Conservation (phyloP, 2,888 invertebrate species). For the Sinodicranocentrus sp. region DNA sequence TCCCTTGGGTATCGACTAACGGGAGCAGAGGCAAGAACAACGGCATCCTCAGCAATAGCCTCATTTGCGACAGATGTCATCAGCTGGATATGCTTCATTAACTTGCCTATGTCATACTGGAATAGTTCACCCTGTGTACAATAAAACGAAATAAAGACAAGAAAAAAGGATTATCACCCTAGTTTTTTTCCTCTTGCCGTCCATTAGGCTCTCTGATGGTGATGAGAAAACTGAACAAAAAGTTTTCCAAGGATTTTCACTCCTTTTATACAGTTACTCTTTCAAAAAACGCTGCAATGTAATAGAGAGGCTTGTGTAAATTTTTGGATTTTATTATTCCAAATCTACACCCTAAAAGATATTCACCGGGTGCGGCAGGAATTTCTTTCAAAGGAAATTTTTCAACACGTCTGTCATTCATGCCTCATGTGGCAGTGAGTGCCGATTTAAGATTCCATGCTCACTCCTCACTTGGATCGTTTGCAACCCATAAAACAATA, state of each 20-base stretch:
- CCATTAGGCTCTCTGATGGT: constrained; percentile 32
- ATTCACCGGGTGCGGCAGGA: neutral
- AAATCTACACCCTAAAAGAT: neutral
- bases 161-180: constrained; percentile 36
- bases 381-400: neutral
- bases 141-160: constrained; percentile 40
- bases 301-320: constrained; percentile 13
- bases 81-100: constrained; percentile 62
- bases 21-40: neutral
- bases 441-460: constrained; percentile 38
- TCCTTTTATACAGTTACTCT: neutral
- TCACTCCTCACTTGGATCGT: constrained; percentile 4
- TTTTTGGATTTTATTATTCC: constrained; percentile 21
- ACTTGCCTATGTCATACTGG: constrained; percentile 54
- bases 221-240: constrained; percentile 2
- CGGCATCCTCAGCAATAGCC: constrained; percentile 30
- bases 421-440: constrained; percentile 23
- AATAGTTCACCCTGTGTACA: constrained; percentile 51
- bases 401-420: constrained; percentile 25
- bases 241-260: constrained; percentile 6
- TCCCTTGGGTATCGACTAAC: constrained; percentile 41
- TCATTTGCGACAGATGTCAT: constrained; percentile 66
- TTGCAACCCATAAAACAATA: constrained; percentile 47
- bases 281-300: neutral
- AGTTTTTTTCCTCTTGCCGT: constrained; percentile 21